phyloP scores from a whole-genome alignment of 1,140 invertebrate species.

The Ceratosolen fusciceps region DNA sequence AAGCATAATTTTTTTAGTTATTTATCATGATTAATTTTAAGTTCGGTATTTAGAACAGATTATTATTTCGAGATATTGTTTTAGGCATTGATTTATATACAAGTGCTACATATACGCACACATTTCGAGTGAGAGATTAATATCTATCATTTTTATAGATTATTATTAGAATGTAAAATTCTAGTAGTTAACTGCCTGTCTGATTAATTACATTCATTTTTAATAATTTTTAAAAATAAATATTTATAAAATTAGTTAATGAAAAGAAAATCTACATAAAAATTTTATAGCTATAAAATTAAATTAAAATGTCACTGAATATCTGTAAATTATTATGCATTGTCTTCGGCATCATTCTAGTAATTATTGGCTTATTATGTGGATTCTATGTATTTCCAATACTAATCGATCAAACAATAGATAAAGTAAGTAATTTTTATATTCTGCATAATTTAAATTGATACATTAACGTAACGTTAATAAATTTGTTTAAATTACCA shows the following conservation, averaged over 20 bases:
- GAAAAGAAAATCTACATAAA: neutral
- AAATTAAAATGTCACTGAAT: neutral
- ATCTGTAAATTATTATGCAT: neutral
- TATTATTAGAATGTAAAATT: neutral
- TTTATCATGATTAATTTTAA: constrained; percentile 11
- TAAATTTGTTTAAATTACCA: no score
- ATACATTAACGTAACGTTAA: no score
- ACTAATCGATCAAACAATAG: constrained; percentile 66
- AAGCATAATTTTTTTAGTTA: neutral
- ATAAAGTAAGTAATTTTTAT: constrained; percentile 68
- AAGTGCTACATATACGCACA: neutral
- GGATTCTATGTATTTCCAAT: constrained; percentile 68
- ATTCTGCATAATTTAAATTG: no score
- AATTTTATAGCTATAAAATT: neutral
- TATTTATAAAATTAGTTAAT: neutral
- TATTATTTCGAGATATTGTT: no score
- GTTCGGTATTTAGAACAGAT: constrained; percentile 26
- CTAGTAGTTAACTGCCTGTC: neutral
- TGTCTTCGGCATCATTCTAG: constrained; percentile 58
- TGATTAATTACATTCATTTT: neutral
- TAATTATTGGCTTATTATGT: constrained; percentile 61
- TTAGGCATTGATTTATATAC: constrained; percentile 3
- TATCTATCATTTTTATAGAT: neutral
- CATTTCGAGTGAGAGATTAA: neutral
- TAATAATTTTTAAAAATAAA: neutral